These are phyloP conservation scores for Lepilemur ruficaudatus DNA, from an alignment of 2,797 vertebrate species.

Conservation along the genomic window DNA sequence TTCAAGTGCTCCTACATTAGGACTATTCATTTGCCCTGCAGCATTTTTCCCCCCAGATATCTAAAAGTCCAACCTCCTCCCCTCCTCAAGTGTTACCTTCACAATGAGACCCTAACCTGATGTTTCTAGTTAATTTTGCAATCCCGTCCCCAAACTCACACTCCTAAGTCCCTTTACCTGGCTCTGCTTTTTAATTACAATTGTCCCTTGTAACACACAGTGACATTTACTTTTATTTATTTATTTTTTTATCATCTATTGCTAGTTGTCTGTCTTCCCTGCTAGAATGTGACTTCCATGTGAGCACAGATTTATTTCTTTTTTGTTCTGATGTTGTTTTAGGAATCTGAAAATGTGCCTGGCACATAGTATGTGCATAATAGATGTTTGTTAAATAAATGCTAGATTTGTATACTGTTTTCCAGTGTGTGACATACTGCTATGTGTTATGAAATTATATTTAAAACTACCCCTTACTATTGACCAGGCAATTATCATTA, in stretches of 20 bases:
- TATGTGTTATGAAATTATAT: neutral
- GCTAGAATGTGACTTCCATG: neutral
- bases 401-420: neutral
- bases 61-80: neutral
- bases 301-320: neutral
- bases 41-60: neutral
- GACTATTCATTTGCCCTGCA: fast-evolving
- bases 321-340: slow-evolving; percentile 13
- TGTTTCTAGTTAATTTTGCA: neutral
- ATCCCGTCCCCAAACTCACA: neutral
- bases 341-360: neutral
- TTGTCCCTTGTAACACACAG: neutral
- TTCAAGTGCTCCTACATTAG: neutral
- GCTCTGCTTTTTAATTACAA: neutral
- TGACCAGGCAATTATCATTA: neutral
- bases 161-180: neutral
- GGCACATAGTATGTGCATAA: neutral
- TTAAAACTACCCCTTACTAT: neutral
- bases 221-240: neutral
- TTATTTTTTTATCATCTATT: neutral
- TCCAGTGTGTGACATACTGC: neutral
- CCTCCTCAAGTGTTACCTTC: neutral
- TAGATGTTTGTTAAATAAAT: slow-evolving; percentile 10
- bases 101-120: neutral
- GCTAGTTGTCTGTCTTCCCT: neutral